Conservation (phyloP, 1,140 invertebrate genomes). For the Cotesia glomerata region DNA sequence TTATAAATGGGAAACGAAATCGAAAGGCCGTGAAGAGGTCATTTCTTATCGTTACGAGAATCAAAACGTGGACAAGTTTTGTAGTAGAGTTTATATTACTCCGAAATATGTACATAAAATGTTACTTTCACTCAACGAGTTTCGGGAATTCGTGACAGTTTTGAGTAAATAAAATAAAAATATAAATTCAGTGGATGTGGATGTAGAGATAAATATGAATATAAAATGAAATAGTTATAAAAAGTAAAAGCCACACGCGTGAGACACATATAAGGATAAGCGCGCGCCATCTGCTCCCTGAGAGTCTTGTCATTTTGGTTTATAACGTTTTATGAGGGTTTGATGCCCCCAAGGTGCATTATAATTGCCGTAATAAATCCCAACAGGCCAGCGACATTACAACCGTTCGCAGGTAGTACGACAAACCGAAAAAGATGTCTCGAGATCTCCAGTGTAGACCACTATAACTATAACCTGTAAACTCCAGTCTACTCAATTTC, state of each 20-base stretch:
- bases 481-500: no score
- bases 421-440: conserved; percentile 15
- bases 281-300: conserved; percentile 53
- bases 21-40: no score
- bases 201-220: neutral
- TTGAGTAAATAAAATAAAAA: no score
- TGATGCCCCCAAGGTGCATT: conserved; percentile 61
- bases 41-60: no score
- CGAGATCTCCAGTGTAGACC: neutral
- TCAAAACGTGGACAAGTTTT: no score
- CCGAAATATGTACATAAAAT: neutral
- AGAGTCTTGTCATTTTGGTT: conserved; percentile 37
- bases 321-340: conserved; percentile 59
- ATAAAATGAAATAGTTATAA: neutral
- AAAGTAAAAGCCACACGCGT: neutral
- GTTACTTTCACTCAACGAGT: no score
- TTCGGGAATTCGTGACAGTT: no score
- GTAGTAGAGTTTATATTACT: neutral
- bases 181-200: no score
- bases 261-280: neutral
- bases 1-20: no score
- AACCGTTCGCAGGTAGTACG: neutral
- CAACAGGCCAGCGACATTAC: conserved; percentile 41
- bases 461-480: no score
- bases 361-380: conserved; percentile 63